Base-by-base conservation (phyloP, 2,113 vertebrate species). In the Thermophis baileyi region DNA sequence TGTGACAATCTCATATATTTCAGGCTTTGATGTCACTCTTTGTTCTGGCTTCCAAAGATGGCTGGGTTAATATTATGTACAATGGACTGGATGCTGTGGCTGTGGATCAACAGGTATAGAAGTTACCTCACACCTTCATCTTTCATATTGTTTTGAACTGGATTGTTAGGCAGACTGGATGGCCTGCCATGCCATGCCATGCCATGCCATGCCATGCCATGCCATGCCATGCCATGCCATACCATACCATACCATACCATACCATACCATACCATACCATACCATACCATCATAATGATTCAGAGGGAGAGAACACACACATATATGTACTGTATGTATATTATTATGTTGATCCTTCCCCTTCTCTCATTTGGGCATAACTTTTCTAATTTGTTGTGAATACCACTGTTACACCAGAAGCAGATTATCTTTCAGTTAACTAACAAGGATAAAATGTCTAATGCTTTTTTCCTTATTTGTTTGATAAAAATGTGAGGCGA, bases 31-130 rank as follows among this genome's bases (percentile, higher is more conserved):
- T 99, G 99, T 99, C 99, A 60, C 98, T 99, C 94, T 99, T 99
- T 95, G 99, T 99, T 69, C 97, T 99, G 95, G 99, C 99, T 94
- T 99, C 99, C 57, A 99, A 99, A 96, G 99, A 99, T 1, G 99
- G 99, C 93, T 99, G 99, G 99, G 99, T 99, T 95, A 99, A 99
- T 97, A 99, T 99, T 95, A 99, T 99, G 99, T 99, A 99, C 95
- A 99, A 99, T 0, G 99, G 99, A 47, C 97, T 99, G 87, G 99
- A 99, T 40, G 99, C 99, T 18, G 99, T 99, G 1, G 98, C 96
- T 89, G 99, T 99, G 93, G 99, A 99, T 96, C 99, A 99, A 95
- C 99, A 99, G 99, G 99, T 98, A 98, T 0, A 20, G 74, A 89
- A 16, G 69, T 6, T 93, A 90, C 22, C 20, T 50, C 88, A 6